phyloP scores from a whole-genome alignment of 2,113 vertebrate species.

The Pavo muticus region DNA sequence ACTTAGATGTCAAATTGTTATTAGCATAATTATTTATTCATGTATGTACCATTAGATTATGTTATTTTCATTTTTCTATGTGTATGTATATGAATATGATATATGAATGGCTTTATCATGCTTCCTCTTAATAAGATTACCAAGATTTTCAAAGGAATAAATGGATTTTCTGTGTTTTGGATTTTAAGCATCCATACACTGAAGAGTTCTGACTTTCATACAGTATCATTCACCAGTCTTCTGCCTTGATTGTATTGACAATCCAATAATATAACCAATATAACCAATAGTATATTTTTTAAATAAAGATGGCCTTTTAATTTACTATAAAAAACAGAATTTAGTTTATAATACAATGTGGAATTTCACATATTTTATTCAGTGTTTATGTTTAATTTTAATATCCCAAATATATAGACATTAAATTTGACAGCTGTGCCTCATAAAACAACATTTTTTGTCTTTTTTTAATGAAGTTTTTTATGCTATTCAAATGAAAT shows the following conservation, averaged over 20 bases:
- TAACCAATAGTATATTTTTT: not conserved
- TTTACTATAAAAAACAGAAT: not conserved
- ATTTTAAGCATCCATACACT: not conserved
- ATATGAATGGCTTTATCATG: not conserved
- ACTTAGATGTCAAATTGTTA: not conserved
- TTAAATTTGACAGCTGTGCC: not conserved
- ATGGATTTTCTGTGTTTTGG: not conserved
- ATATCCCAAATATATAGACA: not conserved
- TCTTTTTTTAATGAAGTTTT: not conserved
- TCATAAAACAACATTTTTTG: not conserved
- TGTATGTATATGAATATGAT: not conserved
- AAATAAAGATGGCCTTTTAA: not conserved
- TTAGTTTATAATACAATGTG: not conserved
- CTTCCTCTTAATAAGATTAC: not conserved
- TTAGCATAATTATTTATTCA: not conserved
- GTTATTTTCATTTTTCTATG: not conserved
- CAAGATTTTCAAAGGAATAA: not conserved
- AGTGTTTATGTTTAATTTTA: not conserved
- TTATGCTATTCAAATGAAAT: not conserved
- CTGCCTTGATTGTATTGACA: not conserved
- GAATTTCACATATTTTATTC: not conserved
- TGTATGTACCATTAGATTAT: not conserved
- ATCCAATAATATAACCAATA: accelerated
- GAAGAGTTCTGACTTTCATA: not conserved
- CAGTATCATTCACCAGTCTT: not conserved